phyloP scores from a whole-genome alignment of 2,113 vertebrate genomes.

The Neolamprologus tretocephalus region DNA sequence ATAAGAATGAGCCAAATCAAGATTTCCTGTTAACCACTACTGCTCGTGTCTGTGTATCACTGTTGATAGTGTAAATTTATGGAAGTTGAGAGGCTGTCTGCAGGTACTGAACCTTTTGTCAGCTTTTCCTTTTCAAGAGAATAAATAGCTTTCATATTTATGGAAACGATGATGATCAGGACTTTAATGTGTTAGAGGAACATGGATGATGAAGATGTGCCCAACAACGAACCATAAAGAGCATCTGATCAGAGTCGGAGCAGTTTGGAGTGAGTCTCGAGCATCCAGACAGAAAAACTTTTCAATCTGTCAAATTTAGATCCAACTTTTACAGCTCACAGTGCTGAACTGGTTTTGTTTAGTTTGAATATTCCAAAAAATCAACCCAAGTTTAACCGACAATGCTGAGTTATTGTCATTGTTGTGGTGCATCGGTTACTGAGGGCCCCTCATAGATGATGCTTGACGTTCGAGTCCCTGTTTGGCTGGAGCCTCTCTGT shows the following conservation, averaged over 20 bases:
- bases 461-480: neutral
- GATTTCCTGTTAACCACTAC: neutral
- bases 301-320: neutral
- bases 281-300: accelerated
- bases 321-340: neutral
- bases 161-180: neutral
- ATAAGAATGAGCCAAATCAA: neutral
- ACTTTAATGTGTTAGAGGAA: neutral
- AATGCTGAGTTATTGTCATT: neutral
- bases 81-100: neutral
- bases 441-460: neutral
- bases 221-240: neutral
- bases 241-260: neutral
- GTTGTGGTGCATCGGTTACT: neutral
- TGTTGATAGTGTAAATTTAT: neutral
- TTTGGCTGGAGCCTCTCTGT: neutral
- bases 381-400: neutral
- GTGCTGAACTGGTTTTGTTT: neutral
- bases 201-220: neutral
- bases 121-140: neutral
- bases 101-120: neutral
- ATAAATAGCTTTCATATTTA: neutral
- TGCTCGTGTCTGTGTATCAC: neutral
- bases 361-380: neutral
- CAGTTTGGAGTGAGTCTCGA: neutral